Percentiles rank a stretch among this genome's conserved stretches.
These are phyloP conservation scores for Eubasilissa regina DNA, from an alignment of 1,140 invertebrate genomes.

Conservation along the genomic window DNA sequence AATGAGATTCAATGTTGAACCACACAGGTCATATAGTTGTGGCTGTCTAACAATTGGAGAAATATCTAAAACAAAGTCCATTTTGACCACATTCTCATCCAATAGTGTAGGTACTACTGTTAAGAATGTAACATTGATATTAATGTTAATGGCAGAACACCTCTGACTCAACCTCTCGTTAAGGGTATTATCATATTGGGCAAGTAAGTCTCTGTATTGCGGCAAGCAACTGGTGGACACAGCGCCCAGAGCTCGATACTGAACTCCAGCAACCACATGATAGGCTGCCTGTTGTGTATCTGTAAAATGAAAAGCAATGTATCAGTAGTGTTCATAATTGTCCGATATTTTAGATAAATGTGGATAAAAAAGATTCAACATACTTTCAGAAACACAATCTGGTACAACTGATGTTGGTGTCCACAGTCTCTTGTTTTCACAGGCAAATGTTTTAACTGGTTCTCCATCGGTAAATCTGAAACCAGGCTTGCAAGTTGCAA, in stretches of 20 bases:
- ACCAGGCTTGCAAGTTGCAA: slow-evolving; percentile 92
- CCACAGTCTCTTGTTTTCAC: slow-evolving; percentile 86
- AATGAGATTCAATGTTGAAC: slow-evolving; percentile 92
- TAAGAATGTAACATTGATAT: slow-evolving; percentile 94
- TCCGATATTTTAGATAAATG: too few species aligned
- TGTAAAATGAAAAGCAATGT: slow-evolving; percentile 64
- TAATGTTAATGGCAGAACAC: slow-evolving; percentile 95
- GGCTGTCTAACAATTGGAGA: slow-evolving; percentile 89
- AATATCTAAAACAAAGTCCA: slow-evolving; percentile 91
- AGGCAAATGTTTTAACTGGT: slow-evolving; percentile 88
- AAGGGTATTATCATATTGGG: slow-evolving; percentile 85
- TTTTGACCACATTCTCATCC: slow-evolving; percentile 90
- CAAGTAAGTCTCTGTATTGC: slow-evolving; percentile 88
- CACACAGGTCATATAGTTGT: slow-evolving; percentile 94
- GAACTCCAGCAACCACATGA: slow-evolving; percentile 90
- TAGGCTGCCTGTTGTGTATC: slow-evolving; percentile 95
- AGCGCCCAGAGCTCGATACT: slow-evolving; percentile 91
- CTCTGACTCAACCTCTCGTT: slow-evolving; percentile 89
- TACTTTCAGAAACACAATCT: slow-evolving; percentile 93
- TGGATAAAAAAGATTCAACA: slow-evolving; percentile 58
- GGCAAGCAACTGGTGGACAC: slow-evolving; percentile 87
- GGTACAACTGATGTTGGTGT: slow-evolving; percentile 89
- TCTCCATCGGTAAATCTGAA: slow-evolving; percentile 94
- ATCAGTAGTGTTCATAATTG: too few species aligned
- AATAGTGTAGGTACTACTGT: slow-evolving; percentile 82